Conservation (phyloP, 2,113 vertebrate genomes). For the Micronisus gabar region DNA sequence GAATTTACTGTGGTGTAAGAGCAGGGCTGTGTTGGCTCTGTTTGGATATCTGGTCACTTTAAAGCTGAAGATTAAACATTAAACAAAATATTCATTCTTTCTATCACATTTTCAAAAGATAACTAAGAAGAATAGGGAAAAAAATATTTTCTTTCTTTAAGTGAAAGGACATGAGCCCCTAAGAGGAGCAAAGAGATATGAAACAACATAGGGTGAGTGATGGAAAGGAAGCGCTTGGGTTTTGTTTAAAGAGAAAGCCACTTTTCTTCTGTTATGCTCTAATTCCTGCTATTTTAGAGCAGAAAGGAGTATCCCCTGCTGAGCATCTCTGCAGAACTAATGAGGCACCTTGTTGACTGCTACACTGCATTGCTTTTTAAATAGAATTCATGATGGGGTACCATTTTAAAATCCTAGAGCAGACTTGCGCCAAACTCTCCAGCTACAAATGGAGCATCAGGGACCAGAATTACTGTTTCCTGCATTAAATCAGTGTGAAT, state of each 20-base stretch:
- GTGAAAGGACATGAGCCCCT: background rate
- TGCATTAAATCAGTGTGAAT: background rate
- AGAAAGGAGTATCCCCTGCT: background rate
- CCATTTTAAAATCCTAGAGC: background rate
- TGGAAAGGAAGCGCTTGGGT: background rate
- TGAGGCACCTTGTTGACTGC: slow-evolving; percentile 20
- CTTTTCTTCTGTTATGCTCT: background rate
- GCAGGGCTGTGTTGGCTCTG: background rate
- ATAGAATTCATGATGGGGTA: background rate
- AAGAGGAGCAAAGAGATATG: background rate
- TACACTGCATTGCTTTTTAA: background rate
- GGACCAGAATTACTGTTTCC: background rate
- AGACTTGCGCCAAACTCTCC: background rate
- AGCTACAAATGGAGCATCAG: background rate
- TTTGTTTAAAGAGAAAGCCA: background rate
- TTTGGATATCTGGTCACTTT: background rate
- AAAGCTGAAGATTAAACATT: background rate
- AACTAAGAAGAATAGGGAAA: background rate
- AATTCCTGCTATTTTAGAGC: background rate
- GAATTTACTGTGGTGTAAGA: background rate
- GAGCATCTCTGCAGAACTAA: slow-evolving; percentile 11
- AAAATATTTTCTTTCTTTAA: background rate
- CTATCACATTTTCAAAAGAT: background rate
- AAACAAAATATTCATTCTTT: background rate
- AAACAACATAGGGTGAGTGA: background rate